Conservation (phyloP, 2,113 vertebrate species). For the Rhagologus leucostigma region DNA sequence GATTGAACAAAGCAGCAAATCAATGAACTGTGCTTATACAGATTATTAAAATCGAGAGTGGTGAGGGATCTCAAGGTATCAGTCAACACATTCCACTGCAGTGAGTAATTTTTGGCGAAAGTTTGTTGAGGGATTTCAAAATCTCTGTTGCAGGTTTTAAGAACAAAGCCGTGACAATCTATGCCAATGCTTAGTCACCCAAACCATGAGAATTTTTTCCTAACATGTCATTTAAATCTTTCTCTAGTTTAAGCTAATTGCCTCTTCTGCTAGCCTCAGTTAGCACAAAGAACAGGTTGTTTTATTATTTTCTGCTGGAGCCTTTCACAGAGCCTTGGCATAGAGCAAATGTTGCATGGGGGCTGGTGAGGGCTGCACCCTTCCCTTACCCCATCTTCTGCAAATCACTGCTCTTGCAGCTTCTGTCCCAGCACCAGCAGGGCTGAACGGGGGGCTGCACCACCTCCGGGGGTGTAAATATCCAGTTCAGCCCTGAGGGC, state of each 20-base stretch:
- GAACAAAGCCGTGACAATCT: not conserved
- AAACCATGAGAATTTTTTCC: not conserved
- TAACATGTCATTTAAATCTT: not conserved
- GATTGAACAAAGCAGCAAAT: constrained; percentile 29
- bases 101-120: constrained; percentile 44
- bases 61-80: not conserved
- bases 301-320: not conserved
- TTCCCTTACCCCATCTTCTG: not conserved
- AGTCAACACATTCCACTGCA: not conserved
- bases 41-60: not conserved
- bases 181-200: constrained; percentile 16
- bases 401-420: not conserved
- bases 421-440: not conserved
- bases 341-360: not conserved
- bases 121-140: not conserved
- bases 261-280: not conserved
- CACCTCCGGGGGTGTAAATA: not conserved
- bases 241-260: not conserved
- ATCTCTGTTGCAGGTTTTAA: not conserved
- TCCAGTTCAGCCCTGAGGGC: not conserved
- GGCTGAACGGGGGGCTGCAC: not conserved
- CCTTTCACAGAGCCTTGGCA: not conserved
- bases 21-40: not conserved
- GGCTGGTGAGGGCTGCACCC: not conserved
- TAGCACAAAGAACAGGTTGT: not conserved